These are phyloP conservation scores for Equus quagga DNA, from an alignment of 2,113 vertebrate genomes.

Conservation along the genomic window DNA sequence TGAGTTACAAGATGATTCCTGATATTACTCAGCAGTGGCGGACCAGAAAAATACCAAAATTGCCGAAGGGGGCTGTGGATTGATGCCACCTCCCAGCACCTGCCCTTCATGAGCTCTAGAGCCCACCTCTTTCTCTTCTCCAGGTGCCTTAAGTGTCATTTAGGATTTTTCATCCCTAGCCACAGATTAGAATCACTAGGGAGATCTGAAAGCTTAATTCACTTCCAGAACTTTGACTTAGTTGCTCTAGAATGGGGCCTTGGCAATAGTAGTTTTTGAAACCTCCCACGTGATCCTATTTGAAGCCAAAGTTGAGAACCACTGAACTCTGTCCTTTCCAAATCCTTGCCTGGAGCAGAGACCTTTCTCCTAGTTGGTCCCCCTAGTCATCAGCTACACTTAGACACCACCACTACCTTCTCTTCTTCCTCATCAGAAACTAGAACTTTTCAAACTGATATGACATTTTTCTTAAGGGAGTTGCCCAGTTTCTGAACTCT, in stretches of 20 bases:
- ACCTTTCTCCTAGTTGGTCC: neutral
- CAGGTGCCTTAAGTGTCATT: neutral
- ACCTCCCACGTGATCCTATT: neutral
- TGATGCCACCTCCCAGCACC: neutral
- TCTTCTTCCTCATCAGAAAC: neutral
- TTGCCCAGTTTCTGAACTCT: neutral
- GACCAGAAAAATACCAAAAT: neutral
- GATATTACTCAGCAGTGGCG: neutral
- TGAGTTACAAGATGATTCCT: slow-evolving; percentile 2
- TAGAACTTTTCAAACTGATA: neutral
- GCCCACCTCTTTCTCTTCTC: neutral
- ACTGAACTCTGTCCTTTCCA: neutral
- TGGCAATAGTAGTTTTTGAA: neutral
- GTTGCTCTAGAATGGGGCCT: neutral
- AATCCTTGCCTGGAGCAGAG: neutral
- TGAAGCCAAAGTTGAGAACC: neutral
- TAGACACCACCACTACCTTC: neutral
- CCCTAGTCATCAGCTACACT: neutral
- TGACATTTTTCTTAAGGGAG: neutral
- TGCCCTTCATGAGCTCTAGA: neutral
- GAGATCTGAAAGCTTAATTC: neutral
- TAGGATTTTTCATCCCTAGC: neutral
- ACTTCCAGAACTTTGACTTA: neutral
- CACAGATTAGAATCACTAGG: neutral
- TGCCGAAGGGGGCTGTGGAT: neutral